A percentile compares a stretch with the other conserved stretches of the same genome.
These are phyloP conservation scores for Apis mellifera DNA, from an alignment of 1,140 invertebrate species.

Conservation along the genomic window DNA sequence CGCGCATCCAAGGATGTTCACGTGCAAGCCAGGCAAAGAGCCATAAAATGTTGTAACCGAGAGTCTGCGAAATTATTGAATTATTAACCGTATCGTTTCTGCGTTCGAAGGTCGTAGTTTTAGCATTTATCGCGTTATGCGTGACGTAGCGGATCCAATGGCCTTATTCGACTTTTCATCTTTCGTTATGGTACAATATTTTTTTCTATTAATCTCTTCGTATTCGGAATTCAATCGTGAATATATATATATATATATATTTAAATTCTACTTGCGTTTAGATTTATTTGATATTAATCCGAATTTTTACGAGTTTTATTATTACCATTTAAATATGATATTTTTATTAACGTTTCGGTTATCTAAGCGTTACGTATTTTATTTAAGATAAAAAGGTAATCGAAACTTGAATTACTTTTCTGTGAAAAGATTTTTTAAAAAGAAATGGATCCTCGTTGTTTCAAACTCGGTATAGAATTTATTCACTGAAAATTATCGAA, in stretches of 20 bases:
- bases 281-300: too few species aligned
- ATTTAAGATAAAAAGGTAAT: too few species aligned
- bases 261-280: background rate
- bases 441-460: too few species aligned
- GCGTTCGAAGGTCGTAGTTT: conserved; percentile 8
- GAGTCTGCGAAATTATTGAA: conserved; percentile 33
- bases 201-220: background rate
- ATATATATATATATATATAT: too few species aligned
- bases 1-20: conserved; percentile 28
- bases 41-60: conserved; percentile 29
- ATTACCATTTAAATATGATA: too few species aligned
- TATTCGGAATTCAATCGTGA: background rate
- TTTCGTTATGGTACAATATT: background rate
- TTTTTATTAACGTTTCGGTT: too few species aligned
- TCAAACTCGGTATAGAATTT: too few species aligned
- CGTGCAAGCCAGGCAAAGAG: conserved; percentile 3
- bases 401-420: too few species aligned
- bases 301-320: too few species aligned
- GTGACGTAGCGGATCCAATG: conserved; percentile 2
- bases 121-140: conserved; percentile 20
- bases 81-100: conserved; percentile 44
- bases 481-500: too few species aligned
- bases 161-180: conserved; percentile 5
- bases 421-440: too few species aligned
- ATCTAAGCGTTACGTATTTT: too few species aligned